Percentiles rank a stretch among this genome's conserved stretches.
phyloP scores from a whole-genome alignment of 2,113 vertebrate genomes.

The Abramis brama region DNA sequence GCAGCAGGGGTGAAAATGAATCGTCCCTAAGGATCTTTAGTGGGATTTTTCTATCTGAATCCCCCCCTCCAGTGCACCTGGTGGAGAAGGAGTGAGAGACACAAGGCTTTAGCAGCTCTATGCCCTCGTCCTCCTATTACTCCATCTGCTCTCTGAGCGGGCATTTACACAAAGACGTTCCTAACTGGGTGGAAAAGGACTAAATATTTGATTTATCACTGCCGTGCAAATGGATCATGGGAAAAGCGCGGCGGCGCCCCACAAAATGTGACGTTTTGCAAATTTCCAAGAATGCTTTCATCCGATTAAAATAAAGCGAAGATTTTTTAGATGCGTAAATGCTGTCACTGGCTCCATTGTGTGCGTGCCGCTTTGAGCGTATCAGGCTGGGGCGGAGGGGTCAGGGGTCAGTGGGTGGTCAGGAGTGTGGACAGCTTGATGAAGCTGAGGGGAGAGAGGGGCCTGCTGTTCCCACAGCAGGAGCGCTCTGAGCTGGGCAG shows the following conservation, averaged over 20 bases:
- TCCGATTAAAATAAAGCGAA: slow-evolving; percentile 48
- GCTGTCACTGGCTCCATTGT: slow-evolving; percentile 50
- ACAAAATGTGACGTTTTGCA: slow-evolving; percentile 11
- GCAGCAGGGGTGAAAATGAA: slow-evolving; percentile 49
- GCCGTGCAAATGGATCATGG: neutral
- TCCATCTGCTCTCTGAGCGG: slow-evolving; percentile 23
- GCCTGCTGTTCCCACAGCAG: slow-evolving; percentile 50
- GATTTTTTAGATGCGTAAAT: slow-evolving; percentile 48
- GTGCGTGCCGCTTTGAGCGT: slow-evolving; percentile 22
- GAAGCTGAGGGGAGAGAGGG: slow-evolving; percentile 46
- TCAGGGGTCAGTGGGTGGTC: slow-evolving; percentile 54
- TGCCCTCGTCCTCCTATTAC: slow-evolving; percentile 24
- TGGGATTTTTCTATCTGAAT: neutral
- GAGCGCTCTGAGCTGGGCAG: slow-evolving; percentile 20
- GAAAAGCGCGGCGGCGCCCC: neutral
- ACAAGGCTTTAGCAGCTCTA: neutral
- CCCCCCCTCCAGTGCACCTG: slow-evolving; percentile 40
- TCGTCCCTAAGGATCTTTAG: slow-evolving; percentile 39
- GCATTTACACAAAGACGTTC: neutral
- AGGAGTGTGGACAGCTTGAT: slow-evolving; percentile 54
- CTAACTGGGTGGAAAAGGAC: neutral
- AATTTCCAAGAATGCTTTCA: slow-evolving; percentile 26
- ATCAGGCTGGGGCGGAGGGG: slow-evolving; percentile 27
- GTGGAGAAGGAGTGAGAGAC: slow-evolving; percentile 3
- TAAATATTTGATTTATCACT: neutral